phyloP scores from a whole-genome alignment of 2,888 invertebrate genomes.

The Drosophila neoperkinsi region DNA sequence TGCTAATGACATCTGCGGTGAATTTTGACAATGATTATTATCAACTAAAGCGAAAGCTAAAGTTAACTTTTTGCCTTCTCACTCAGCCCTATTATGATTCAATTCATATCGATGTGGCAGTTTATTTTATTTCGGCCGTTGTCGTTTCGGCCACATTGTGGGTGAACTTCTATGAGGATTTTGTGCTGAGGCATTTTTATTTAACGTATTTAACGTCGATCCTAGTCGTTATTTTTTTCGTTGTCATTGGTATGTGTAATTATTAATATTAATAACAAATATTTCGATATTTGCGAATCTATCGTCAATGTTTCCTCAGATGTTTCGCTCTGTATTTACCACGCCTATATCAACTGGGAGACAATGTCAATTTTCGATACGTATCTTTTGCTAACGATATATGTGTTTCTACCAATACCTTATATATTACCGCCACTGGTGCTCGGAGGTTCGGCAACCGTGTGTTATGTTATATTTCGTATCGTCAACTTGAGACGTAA shows the following conservation, averaged over 20 bases:
- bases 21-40: constrained; percentile 7
- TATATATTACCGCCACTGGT: constrained; percentile 22
- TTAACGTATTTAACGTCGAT: constrained; percentile 45
- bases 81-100: not conserved
- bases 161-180: constrained; percentile 30
- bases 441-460: constrained; percentile 25
- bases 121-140: not conserved
- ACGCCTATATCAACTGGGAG: constrained; percentile 16
- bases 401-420: constrained; percentile 61
- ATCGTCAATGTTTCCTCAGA: constrained; percentile 10
- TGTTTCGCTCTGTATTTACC: constrained; percentile 21
- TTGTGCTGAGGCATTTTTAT: constrained; percentile 11
- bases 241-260: constrained; percentile 33
- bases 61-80: too few relatives aligned
- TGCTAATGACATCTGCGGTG: constrained; percentile 39
- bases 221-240: constrained; percentile 24
- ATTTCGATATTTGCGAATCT: not conserved
- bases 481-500: not conserved
- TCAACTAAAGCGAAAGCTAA: not conserved
- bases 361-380: constrained; percentile 45
- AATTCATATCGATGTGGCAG: constrained; percentile 34
- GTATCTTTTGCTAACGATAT: constrained; percentile 47
- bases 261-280: not conserved
- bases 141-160: constrained; percentile 18
- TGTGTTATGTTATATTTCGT: constrained; percentile 17